phyloP scores from a whole-genome alignment of 1,140 invertebrate genomes.

The Eriosoma lanigerum region DNA sequence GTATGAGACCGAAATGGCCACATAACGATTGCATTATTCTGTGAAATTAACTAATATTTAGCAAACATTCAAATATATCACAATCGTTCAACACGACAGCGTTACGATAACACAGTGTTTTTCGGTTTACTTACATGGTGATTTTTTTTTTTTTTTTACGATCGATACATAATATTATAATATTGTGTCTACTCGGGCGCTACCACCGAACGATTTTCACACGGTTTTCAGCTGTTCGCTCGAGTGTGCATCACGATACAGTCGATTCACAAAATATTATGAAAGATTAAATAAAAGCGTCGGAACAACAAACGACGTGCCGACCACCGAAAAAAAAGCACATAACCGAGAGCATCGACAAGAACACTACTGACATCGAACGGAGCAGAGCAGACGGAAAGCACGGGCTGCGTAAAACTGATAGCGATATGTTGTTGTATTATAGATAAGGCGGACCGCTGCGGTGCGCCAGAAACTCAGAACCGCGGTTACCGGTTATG shows the following conservation, averaged over 20 bases:
- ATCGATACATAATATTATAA: background rate
- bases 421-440: slow-evolving; percentile 29
- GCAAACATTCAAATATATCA: too few species aligned
- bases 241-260: background rate
- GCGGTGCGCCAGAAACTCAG: background rate
- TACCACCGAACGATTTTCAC: background rate
- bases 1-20: slow-evolving; percentile 35
- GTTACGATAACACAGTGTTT: background rate
- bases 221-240: background rate
- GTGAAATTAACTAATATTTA: background rate
- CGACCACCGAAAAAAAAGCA: background rate
- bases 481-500: background rate
- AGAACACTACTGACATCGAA: background rate
- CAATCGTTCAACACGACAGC: background rate
- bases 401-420: background rate
- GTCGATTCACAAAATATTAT: background rate
- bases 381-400: background rate
- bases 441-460: slow-evolving; percentile 4
- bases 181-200: background rate
- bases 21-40: slow-evolving; percentile 28
- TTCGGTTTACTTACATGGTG: background rate
- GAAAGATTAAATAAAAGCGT: too few species aligned
- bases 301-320: background rate
- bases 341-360: background rate
- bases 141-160: too few species aligned